A percentile compares a stretch with the other conserved stretches of the same genome.
Conservation (phyloP, 2,113 vertebrate genomes). For the Otolemur garnettii region DNA sequence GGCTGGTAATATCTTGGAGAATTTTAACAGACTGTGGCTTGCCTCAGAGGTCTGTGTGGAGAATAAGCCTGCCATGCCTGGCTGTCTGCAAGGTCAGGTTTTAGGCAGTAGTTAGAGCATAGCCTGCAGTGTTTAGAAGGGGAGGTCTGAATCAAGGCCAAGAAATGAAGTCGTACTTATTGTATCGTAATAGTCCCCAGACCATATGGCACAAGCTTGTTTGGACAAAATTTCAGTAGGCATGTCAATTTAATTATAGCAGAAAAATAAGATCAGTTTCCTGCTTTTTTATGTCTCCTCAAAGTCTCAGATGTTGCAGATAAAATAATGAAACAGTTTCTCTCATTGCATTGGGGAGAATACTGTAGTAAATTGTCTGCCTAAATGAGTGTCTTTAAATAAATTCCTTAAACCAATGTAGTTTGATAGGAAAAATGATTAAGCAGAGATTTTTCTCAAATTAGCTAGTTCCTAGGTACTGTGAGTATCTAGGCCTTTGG, state of each 20-base stretch:
- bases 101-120: not conserved
- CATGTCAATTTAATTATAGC: not conserved
- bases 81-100: not conserved
- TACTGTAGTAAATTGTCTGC: not conserved
- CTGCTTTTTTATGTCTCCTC: not conserved
- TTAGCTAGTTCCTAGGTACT: not conserved
- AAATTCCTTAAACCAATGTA: conserved; percentile 28
- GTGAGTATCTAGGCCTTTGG: not conserved
- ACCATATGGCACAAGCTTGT: not conserved
- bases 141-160: not conserved
- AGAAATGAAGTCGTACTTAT: not conserved
- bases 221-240: not conserved
- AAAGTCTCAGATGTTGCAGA: not conserved
- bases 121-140: not conserved
- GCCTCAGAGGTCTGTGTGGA: too few species aligned
- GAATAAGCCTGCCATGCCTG: not conserved
- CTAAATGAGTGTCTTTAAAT: conserved; percentile 24
- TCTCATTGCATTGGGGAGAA: not conserved
- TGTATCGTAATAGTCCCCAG: not conserved
- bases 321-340: conserved; percentile 23
- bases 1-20: too few species aligned
- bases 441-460: not conserved
- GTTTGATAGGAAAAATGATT: conserved; percentile 41
- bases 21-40: not conserved
- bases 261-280: not conserved